Evolutionary conservation across 2,113 vertebrate species (phyloP), one percentile per base, ranked within the genome.

Genomic region (Blennius ocellaris): DNA sequence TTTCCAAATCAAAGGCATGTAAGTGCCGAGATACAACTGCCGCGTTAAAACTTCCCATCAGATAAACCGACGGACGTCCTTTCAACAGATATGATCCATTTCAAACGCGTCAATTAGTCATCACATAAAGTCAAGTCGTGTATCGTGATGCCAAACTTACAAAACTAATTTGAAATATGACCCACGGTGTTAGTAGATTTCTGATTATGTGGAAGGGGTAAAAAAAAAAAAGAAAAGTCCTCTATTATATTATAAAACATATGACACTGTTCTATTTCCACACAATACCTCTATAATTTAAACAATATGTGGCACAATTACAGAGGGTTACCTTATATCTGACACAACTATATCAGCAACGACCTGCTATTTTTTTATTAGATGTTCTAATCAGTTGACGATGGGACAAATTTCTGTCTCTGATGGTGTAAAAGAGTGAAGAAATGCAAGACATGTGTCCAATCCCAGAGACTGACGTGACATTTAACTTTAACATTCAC

Each of bases 51-150:
- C 58, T 3, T 40, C 76, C 59, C 59, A 80, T 88, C 87, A 73
- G 63, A 80, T 69, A 54, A 65, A 76, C 7, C 16, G 51, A 62
- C 47, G 62, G 44, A 85, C 76, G 73, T 54, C 71, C 80, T 78
- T 66, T 71, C 76, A 80, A 56, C 36, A 72, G 64, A 85, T 85
- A 30, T 48, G 75, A 89, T 88, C 78, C 61, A 60, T 51, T 56
- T 64, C 11, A 9, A 56, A 77, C 67, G 78, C 49, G 43, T 69
- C 10, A 17, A 63, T 70, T 37, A 43, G 45, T 78, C 45, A 44
- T 43, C 9, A 15, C 40, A 60, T 7, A 14, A 60, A 39, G 16
- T 17, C 11, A 6, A 17, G 5, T 54, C 11, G 21, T 36, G 21
- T 21, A 44, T 14, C 50, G 36, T 15, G 15, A 62, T 52, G 43